Evolutionary conservation across 2,888 invertebrate genomes (phyloP), one percentile per base, ranked within the genome.

Genomic region (Coremacera marginata): DNA sequence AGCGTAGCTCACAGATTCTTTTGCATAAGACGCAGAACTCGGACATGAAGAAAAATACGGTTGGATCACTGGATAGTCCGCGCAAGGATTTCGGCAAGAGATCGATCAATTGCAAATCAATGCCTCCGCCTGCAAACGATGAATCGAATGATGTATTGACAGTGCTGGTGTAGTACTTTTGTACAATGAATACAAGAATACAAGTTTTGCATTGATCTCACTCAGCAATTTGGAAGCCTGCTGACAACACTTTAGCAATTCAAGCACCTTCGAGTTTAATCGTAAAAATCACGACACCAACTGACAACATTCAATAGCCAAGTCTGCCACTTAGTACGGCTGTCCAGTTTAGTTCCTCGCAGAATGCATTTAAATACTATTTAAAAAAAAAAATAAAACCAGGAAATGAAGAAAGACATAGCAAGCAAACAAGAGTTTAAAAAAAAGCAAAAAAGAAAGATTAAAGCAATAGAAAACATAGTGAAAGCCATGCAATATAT

Each of bases 1-100:
- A 92, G 84, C 89, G 92, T 62, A 91, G 91, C 85, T 92, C 92
- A 80, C 92, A 93, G 84, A 93, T 94, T 83, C 90, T 94, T 88
- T 91, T 95, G 80, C 95, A 95, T 90, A 96, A 96, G 90, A 94
- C 95, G 79, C 95, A 95, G 87, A 95, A 95, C 89, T 93, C 94
- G 71, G 95, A 95, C 88, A 94, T 95, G 88, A 92, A 94, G 84
- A 95, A 95, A 90, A 95, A 95, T 89, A 95, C 95, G 72, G 94
- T 94, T 79, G 93, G 93, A 67, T 88, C 88, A 70, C 83, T 89
- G 79, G 89, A 89, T 70, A 89, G 89, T 85, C 90, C 91, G 51
- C 92, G 92, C 80, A 94, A 95, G 91, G 94, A 94, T 91, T 94
- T 94, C 87, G 94, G 93, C 84, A 94, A 94, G 91, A 93, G 94